Evolutionary conservation across 1,140 invertebrate species (phyloP).

Genomic region (Berghia stephanieae): DNA sequence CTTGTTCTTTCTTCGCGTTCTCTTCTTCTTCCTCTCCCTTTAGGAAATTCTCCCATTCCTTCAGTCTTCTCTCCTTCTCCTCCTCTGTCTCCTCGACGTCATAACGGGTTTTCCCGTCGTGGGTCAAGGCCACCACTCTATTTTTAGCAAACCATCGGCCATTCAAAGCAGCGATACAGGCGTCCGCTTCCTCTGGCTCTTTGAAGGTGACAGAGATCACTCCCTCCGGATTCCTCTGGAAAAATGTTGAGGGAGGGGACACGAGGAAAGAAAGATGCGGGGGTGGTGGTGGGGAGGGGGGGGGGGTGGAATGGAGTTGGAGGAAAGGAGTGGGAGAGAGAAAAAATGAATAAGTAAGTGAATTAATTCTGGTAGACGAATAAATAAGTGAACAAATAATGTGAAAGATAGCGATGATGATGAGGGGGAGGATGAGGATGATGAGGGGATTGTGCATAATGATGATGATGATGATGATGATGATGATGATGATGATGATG

Average conservation of each 20-base stretch:
- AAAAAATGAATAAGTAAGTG: not conserved
- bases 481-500: too few relatives aligned
- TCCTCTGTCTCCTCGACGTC: slow-evolving; percentile 90
- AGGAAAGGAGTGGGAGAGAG: too few relatives aligned
- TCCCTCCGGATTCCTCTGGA: slow-evolving; percentile 83
- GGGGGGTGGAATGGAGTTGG: too few relatives aligned
- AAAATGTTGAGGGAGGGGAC: too few relatives aligned
- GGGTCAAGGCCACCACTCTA: slow-evolving; percentile 84
- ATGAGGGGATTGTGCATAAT: too few relatives aligned
- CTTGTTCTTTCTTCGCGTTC: not conserved
- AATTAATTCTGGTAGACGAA: not conserved
- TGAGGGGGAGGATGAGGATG: too few relatives aligned
- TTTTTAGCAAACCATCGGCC: slow-evolving; percentile 87
- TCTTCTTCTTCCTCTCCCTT: slow-evolving; percentile 35
- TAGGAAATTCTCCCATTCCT: slow-evolving; percentile 87
- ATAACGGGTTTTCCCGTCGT: slow-evolving; percentile 96
- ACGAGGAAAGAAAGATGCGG: too few relatives aligned
- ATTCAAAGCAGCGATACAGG: slow-evolving; percentile 87
- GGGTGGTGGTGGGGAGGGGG: too few relatives aligned
- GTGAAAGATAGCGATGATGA: too few relatives aligned
- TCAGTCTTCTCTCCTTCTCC: slow-evolving; percentile 81
- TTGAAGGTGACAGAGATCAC: slow-evolving; percentile 92
- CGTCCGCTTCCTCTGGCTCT: slow-evolving; percentile 89
- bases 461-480: too few relatives aligned
- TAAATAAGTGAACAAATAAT: too few relatives aligned